These are phyloP conservation scores for Dendroctonus valens DNA, from an alignment of 1,140 invertebrate species.

Conservation along the genomic window DNA sequence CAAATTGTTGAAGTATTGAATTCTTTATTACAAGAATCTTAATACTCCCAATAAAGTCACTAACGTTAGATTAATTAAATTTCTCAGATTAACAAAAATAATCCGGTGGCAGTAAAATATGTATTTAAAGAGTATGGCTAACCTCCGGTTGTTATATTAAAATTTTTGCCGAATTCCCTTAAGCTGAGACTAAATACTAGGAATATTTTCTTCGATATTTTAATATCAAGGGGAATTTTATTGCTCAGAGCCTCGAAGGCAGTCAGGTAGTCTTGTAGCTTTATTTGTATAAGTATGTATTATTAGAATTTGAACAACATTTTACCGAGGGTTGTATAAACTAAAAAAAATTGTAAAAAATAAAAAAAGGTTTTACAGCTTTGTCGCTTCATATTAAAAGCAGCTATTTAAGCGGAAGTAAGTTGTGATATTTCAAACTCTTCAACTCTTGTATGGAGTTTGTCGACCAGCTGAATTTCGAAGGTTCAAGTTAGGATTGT, in stretches of 20 bases:
- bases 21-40: too few relatives aligned
- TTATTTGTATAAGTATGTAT: conserved; percentile 17
- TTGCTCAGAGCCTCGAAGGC: conserved; percentile 13
- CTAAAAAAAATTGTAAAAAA: background rate
- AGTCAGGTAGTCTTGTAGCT: conserved; percentile 20
- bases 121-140: conserved; percentile 11
- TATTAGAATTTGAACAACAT: background rate
- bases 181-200: conserved; percentile 23
- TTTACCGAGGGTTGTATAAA: background rate
- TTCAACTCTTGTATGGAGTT: too few relatives aligned
- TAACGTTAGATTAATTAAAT: too few relatives aligned
- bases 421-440: too few relatives aligned
- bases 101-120: too few relatives aligned
- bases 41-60: too few relatives aligned
- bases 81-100: too few relatives aligned
- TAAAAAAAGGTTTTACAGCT: background rate
- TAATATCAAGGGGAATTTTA: conserved; percentile 28
- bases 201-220: conserved; percentile 26
- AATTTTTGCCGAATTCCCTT: conserved; percentile 21
- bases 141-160: conserved; percentile 29
- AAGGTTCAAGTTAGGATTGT: too few relatives aligned
- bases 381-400: too few relatives aligned
- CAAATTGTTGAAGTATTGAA: too few relatives aligned
- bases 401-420: too few relatives aligned
- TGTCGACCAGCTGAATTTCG: too few relatives aligned